Conservation (phyloP, 2,113 vertebrate genomes). For the Ptilorrhoa leucosticta region DNA sequence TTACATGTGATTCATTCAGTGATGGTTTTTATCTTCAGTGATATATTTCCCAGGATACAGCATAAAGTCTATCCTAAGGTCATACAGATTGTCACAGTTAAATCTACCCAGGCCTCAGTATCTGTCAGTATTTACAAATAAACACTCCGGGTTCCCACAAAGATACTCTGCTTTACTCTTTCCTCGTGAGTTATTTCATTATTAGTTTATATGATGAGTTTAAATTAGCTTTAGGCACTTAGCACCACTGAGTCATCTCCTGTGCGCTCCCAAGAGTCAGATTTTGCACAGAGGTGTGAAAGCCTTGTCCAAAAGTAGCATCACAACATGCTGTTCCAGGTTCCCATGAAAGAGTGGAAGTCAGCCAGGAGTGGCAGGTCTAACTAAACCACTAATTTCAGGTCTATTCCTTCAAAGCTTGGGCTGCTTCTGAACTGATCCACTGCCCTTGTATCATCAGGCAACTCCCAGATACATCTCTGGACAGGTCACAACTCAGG, state of each 20-base stretch:
- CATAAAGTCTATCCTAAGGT: not conserved
- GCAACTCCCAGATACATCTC: not conserved
- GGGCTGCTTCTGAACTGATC: not conserved
- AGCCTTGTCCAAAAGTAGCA: not conserved
- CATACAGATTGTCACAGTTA: not conserved
- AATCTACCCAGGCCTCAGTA: not conserved
- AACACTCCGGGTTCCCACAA: not conserved
- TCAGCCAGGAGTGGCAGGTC: not conserved
- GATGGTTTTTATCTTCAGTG: not conserved
- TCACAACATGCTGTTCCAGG: accelerated
- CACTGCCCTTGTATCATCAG: not conserved
- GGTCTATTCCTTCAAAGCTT: not conserved
- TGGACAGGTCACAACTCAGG: not conserved
- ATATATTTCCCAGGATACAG: not conserved
- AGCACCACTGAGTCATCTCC: not conserved
- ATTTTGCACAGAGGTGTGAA: not conserved
- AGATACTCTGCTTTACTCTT: not conserved
- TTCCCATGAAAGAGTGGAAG: not conserved
- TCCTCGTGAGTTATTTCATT: not conserved
- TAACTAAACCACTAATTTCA: not conserved
- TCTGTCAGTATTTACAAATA: not conserved
- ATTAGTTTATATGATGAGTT: not conserved
- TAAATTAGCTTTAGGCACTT: not conserved
- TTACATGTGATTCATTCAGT: not conserved
- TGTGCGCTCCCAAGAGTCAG: not conserved